A percentile compares a stretch with the other conserved stretches of the same genome.
phyloP scores from a whole-genome alignment of 1,140 invertebrate species.

The Tetragonula clypearis region DNA sequence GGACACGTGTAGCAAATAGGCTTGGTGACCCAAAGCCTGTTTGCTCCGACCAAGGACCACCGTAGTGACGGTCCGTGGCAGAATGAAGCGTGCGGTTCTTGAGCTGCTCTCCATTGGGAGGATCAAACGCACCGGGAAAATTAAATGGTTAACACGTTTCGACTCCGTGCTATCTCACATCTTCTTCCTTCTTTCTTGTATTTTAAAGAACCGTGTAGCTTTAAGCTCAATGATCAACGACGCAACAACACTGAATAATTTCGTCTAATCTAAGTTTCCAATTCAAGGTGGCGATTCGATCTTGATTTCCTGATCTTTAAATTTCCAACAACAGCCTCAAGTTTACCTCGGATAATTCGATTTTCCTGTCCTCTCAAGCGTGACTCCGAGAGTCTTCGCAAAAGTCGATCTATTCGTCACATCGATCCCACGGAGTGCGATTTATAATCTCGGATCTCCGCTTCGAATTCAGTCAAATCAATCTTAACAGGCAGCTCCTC shows the following conservation, averaged over 20 bases:
- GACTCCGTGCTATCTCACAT: background rate
- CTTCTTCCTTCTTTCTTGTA: too few species aligned
- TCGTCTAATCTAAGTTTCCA: background rate
- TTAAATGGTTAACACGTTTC: constrained; percentile 7
- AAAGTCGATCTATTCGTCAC: background rate
- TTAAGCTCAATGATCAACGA: background rate
- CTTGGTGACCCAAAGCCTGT: constrained; percentile 71
- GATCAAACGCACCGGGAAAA: constrained; percentile 17
- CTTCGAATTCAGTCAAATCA: background rate
- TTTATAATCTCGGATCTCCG: background rate
- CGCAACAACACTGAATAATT: too few species aligned
- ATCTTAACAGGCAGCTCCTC: background rate
- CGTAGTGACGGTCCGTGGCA: constrained; percentile 11
- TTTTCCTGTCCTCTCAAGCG: too few species aligned
- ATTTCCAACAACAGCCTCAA: background rate
- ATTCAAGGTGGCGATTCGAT: background rate
- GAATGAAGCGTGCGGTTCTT: constrained; percentile 27
- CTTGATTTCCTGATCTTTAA: background rate
- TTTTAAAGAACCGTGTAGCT: background rate
- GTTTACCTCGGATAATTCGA: background rate
- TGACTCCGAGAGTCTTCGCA: background rate
- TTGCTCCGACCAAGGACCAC: constrained; percentile 55
- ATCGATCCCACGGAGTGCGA: background rate
- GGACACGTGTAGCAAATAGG: constrained; percentile 76
- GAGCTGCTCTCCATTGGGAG: constrained; percentile 12